Conservation (phyloP, 2,113 vertebrate genomes). For the Ammodytes dubius region DNA sequence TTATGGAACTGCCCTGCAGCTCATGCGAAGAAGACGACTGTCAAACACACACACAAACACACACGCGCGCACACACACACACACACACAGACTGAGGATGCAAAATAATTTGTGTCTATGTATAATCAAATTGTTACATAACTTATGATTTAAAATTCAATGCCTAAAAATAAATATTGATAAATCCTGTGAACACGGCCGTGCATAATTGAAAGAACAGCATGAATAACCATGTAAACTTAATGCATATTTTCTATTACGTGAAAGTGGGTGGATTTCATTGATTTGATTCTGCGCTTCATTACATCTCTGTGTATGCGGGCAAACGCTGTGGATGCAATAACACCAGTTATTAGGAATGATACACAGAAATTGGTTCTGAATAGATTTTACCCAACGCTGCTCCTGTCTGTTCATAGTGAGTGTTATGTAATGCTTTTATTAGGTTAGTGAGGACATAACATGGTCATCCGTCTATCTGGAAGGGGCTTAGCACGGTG, state of each 20-base stretch:
- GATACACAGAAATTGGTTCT: conserved; percentile 56
- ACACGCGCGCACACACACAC: conserved; percentile 31
- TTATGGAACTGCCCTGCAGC: conserved; percentile 82
- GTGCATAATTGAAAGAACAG: conserved; percentile 66
- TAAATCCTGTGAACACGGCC: conserved; percentile 59
- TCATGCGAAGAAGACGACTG: conserved; percentile 66
- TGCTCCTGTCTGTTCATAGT: conserved; percentile 44
- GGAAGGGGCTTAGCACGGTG: conserved; percentile 19
- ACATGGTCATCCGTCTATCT: conserved; percentile 59
- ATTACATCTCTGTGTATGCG: conserved; percentile 60
- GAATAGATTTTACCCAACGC: conserved; percentile 49
- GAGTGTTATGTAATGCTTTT: conserved; percentile 40
- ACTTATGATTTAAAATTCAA: conserved; percentile 74
- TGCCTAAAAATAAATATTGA: conserved; percentile 77
- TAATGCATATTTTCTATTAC: conserved; percentile 59
- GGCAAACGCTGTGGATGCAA: conserved; percentile 51
- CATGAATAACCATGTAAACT: conserved; percentile 65
- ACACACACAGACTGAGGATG: conserved; percentile 47
- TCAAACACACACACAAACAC: conserved; percentile 50
- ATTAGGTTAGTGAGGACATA: conserved; percentile 60
- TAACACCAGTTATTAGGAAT: conserved; percentile 69
- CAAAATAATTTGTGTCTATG: conserved; percentile 71
- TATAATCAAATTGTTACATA: conserved; percentile 76
- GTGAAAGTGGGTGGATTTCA: conserved; percentile 65
- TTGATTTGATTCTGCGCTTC: conserved; percentile 67